Evolutionary conservation across 2,888 invertebrate species (phyloP).

Genomic region (Trachelus stipa): DNA sequence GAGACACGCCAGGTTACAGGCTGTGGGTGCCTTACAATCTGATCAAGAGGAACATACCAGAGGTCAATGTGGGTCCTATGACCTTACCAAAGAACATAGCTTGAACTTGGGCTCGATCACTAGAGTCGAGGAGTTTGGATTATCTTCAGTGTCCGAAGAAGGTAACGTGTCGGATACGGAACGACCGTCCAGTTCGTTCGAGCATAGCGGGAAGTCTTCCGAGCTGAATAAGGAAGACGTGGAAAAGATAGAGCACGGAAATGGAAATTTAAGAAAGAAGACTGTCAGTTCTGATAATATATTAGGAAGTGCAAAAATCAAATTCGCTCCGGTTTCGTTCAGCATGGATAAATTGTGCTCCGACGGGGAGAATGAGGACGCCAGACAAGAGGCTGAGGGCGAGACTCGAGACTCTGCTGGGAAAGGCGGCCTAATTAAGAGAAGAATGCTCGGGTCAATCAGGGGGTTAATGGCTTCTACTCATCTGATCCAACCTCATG

Average conservation of each 20-base stretch:
- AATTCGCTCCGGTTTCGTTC: constrained; percentile 47
- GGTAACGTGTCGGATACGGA: constrained; percentile 33
- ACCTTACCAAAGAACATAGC: constrained; percentile 48
- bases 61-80: constrained; percentile 51
- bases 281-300: constrained; percentile 49
- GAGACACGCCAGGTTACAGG: constrained; percentile 56
- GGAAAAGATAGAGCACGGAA: constrained; percentile 25
- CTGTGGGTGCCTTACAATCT: constrained; percentile 45
- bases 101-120: constrained; percentile 45
- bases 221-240: constrained; percentile 24
- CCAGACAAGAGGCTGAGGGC: constrained; percentile 3
- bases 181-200: neutral
- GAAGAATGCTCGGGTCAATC: constrained; percentile 62
- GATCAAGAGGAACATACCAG: constrained; percentile 25
- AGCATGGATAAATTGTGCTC: constrained; percentile 52
- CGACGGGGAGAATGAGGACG: constrained; percentile 37
- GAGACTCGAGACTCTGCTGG: constrained; percentile 23
- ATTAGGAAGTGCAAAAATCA: constrained; percentile 30
- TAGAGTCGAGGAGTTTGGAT: constrained; percentile 53
- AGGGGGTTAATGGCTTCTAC: constrained; percentile 62
- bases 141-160: constrained; percentile 45
- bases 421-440: constrained; percentile 56
- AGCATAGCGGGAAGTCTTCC: constrained; percentile 34
- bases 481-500: constrained; percentile 57
- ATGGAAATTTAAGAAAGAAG: constrained; percentile 30